A percentile compares a stretch with the other conserved stretches of the same genome.
phyloP scores from a whole-genome alignment of 2,113 vertebrate species.

The Halichoeres trimaculatus region DNA sequence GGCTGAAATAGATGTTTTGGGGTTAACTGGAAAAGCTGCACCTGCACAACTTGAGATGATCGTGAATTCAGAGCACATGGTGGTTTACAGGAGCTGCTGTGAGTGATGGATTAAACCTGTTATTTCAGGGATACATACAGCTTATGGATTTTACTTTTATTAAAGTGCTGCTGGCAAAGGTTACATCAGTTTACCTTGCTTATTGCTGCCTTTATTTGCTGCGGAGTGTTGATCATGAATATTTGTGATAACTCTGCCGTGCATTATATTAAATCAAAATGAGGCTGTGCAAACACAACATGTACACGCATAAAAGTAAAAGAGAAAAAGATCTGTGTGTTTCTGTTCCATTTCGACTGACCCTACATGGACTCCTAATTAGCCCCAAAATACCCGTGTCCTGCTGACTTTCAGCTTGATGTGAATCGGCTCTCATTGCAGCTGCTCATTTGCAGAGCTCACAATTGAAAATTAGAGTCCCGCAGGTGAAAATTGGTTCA shows the following conservation, averaged over 20 bases:
- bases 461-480: constrained; percentile 1
- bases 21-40: neutral
- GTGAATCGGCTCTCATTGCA: neutral
- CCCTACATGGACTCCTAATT: neutral
- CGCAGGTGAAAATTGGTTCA: neutral
- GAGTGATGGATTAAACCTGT: neutral
- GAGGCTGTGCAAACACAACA: too few relatives aligned
- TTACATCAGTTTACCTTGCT: neutral
- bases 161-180: neutral
- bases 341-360: too few relatives aligned
- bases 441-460: neutral
- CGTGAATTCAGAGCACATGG: neutral
- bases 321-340: neutral
- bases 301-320: too few relatives aligned
- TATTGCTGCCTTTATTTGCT: neutral
- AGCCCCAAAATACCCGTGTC: too few relatives aligned
- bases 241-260: neutral
- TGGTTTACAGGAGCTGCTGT: neutral
- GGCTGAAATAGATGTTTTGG: neutral
- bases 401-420: neutral
- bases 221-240: neutral
- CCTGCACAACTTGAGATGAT: too few relatives aligned
- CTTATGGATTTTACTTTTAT: too few relatives aligned
- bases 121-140: too few relatives aligned
- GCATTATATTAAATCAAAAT: too few relatives aligned